A percentile compares a stretch with the other conserved stretches of the same genome.
Conservation (phyloP, 2,113 vertebrate genomes). For the Seriola quinqueradiata region DNA sequence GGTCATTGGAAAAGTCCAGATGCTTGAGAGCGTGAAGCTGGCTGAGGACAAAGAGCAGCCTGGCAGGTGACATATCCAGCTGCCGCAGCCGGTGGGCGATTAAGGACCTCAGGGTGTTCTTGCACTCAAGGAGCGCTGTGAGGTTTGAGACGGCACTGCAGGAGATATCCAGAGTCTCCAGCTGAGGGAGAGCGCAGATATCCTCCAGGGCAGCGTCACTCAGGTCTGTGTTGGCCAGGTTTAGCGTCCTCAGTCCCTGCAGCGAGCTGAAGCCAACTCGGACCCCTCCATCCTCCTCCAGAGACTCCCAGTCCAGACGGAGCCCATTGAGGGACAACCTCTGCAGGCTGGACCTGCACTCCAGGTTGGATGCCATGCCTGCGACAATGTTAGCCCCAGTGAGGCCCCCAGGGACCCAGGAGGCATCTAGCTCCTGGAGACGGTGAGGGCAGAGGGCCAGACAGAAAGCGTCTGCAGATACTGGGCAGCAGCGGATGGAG, state of each 20-base stretch:
- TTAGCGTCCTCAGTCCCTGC: slow-evolving; percentile 88
- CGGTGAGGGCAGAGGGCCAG: slow-evolving; percentile 94
- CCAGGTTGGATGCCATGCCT: slow-evolving; percentile 89
- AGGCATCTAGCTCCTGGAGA: slow-evolving; percentile 93
- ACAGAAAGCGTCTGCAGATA: slow-evolving; percentile 92
- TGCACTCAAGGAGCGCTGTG: slow-evolving; percentile 88
- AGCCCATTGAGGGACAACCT: slow-evolving; percentile 85
- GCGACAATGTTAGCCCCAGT: slow-evolving; percentile 91
- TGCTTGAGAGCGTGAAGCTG: slow-evolving; percentile 91
- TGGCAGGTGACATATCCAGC: slow-evolving; percentile 91
- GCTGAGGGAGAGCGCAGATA: slow-evolving; percentile 88
- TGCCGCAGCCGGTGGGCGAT: slow-evolving; percentile 91
- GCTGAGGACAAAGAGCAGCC: slow-evolving; percentile 89
- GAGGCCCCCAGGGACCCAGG: slow-evolving; percentile 90
- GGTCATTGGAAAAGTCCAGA: slow-evolving; percentile 95
- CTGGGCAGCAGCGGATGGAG: slow-evolving; percentile 89
- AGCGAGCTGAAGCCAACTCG: slow-evolving; percentile 89
- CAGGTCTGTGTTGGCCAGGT: slow-evolving; percentile 91
- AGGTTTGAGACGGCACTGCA: slow-evolving; percentile 91
- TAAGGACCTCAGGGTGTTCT: slow-evolving; percentile 89
- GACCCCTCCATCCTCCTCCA: slow-evolving; percentile 80
- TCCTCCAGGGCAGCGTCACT: slow-evolving; percentile 91
- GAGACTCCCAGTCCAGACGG: slow-evolving; percentile 86
- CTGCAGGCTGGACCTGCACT: slow-evolving; percentile 85
- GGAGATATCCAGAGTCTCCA: slow-evolving; percentile 95